Evolutionary conservation across 2,113 vertebrate genomes (phyloP).

Genomic region (Pedetes capensis): DNA sequence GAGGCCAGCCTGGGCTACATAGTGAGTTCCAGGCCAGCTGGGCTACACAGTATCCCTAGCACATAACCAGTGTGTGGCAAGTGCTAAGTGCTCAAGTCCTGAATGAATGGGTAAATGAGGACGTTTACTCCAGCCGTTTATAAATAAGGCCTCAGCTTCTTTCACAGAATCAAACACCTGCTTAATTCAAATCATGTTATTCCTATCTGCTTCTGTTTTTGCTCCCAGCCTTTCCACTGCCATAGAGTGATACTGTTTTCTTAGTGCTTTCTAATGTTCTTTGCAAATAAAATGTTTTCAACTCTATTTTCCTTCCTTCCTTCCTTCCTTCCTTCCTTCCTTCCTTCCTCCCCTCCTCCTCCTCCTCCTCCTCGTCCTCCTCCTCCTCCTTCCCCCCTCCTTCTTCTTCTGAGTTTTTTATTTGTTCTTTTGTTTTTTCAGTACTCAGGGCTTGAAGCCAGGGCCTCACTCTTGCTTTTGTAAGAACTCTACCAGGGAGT

Average conservation of each 20-base stretch:
- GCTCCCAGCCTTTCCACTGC: not conserved
- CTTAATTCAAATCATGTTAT: not conserved
- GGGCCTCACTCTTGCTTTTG: too few species aligned
- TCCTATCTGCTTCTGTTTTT: not conserved
- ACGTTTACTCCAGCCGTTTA: not conserved
- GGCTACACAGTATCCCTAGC: not conserved
- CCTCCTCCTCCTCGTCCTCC: too few species aligned
- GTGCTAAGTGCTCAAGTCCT: not conserved
- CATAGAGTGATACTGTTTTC: not conserved
- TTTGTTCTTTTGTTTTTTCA: too few species aligned
- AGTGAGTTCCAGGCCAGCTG: too few species aligned
- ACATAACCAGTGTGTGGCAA: not conserved
- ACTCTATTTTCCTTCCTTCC: too few species aligned
- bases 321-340: too few species aligned
- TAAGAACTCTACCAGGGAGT: too few species aligned
- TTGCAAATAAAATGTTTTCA: conserved; percentile 15
- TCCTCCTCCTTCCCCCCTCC: too few species aligned
- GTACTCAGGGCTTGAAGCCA: too few species aligned
- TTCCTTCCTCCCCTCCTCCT: too few species aligned
- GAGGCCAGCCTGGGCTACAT: too few species aligned
- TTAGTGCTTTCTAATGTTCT: not conserved
- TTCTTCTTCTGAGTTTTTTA: too few species aligned
- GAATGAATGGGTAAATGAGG: not conserved
- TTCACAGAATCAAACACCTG: not conserved
- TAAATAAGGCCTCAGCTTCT: not conserved